Evolutionary conservation across 2,888 invertebrate genomes (phyloP), one percentile per base, ranked within the genome.

Genomic region (Syritta pipiens): DNA sequence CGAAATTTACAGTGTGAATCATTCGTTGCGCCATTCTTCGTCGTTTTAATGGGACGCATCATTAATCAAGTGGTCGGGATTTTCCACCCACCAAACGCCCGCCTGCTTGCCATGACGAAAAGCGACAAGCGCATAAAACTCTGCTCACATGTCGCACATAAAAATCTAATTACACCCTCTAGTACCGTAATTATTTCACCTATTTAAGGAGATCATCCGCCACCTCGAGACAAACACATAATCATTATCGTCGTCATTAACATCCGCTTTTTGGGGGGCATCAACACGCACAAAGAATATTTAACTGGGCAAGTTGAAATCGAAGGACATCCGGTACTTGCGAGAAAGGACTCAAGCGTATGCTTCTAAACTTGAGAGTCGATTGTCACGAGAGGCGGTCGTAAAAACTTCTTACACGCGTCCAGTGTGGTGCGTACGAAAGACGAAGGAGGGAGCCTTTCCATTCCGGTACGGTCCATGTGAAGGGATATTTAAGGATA

Each of bases 361-460:
- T 46, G 37, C 74, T 67, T 68, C 60, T 67, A 68, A 79, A 79
- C 62, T 79, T 79, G 67, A 79, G 79, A 79, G 74, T 74, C 51
- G 46, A 74, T 74, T 79, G 79, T 79, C 79, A 79, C 79, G 67
- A 74, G 74, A 79, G 74, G 74, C 60, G 79, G 30, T 79, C 79
- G 67, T 79, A 68, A 79, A 72, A 79, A 79, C 74, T 62, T 79
- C 67, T 30, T 42, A 74, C 79, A 74, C 74, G 67, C 79, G 67
- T 46, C 30, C 19, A 51, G 24, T 65, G 49, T 22, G 49, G 32
- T n/a, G 35, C 20, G 42, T 42, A n/a, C 9, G 42, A 42, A 42
- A 14, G 26, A 6, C 26, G 9, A 6, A 26, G 26, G 26, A 26
- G 42, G 20, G 42, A 20, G 20, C 2, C 14, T 14, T 35, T 14